These are phyloP conservation scores for Montipora foliosa DNA, from an alignment of 64 coral and sea anemone species.

Conservation along the genomic window DNA sequence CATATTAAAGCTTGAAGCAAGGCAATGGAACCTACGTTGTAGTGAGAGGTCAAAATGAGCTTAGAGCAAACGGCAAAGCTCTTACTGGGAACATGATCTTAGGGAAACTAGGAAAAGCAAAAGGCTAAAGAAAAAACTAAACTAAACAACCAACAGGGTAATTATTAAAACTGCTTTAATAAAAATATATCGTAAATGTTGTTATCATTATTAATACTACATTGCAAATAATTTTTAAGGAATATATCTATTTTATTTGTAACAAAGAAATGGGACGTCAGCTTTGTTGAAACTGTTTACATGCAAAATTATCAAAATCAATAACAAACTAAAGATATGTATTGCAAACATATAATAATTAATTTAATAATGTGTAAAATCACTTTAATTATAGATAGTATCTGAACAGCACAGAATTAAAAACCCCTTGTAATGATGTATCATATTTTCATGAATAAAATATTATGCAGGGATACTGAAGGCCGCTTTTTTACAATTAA, in stretches of 20 bases:
- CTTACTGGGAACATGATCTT: neutral
- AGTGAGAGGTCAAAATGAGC: neutral
- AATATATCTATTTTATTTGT: too few relatives aligned
- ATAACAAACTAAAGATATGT: too few relatives aligned
- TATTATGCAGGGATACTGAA: neutral
- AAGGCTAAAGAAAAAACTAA: neutral
- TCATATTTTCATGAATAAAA: neutral
- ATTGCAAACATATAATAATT: too few relatives aligned
- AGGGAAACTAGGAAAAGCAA: neutral
- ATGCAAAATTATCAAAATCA: too few relatives aligned
- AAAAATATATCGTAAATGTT: neutral
- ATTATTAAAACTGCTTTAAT: neutral
- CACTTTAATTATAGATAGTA: neutral
- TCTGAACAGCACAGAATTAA: neutral
- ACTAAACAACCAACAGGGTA: neutral
- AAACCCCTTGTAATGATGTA: neutral
- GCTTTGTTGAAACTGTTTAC: too few relatives aligned
- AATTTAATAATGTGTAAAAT: too few relatives aligned
- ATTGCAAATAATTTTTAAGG: too few relatives aligned
- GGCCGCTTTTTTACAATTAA: neutral
- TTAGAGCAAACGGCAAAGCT: neutral
- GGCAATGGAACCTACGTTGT: neutral
- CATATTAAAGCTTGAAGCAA: too few relatives aligned
- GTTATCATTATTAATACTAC: neutral
- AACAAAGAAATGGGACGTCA: too few relatives aligned